These are phyloP conservation scores for Sylvia borin DNA, from an alignment of 2,797 vertebrate species.

Conservation along the genomic window DNA sequence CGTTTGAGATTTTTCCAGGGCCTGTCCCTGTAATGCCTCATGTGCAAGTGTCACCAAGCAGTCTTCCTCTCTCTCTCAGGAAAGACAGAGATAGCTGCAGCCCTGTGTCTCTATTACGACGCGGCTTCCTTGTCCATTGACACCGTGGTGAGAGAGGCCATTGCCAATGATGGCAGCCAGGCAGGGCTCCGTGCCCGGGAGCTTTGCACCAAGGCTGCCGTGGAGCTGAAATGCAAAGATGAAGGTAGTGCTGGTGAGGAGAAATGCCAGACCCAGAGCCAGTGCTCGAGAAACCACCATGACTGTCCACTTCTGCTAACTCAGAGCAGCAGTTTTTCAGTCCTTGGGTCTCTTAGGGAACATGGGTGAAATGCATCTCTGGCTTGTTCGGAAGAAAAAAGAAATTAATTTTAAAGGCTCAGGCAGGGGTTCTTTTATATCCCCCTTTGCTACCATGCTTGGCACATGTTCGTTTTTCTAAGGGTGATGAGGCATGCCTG, in stretches of 20 bases:
- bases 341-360: background rate
- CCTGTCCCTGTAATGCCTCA: background rate
- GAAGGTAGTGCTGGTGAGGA: conserved; percentile 75
- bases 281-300: background rate
- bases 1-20: background rate
- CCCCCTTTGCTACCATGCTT: background rate
- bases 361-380: background rate
- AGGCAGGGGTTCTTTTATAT: background rate
- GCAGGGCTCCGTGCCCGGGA: conserved; percentile 77
- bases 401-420: background rate
- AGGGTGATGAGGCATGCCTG: background rate
- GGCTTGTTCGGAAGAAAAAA: background rate
- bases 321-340: background rate
- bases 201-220: conserved; percentile 76
- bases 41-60: background rate
- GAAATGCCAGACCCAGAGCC: background rate
- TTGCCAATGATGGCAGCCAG: conserved; percentile 71
- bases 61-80: conserved; percentile 52
- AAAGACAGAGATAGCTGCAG: conserved; percentile 74
- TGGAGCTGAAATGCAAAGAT: conserved; percentile 53
- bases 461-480: background rate
- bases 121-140: conserved; percentile 82
- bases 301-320: background rate
- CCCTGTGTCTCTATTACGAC: conserved; percentile 79
- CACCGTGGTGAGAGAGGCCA: conserved; percentile 78